Percentiles rank a stretch among this genome's conserved stretches.
These are phyloP conservation scores for Symphodus melops DNA, from an alignment of 2,113 vertebrate species.

Conservation along the genomic window DNA sequence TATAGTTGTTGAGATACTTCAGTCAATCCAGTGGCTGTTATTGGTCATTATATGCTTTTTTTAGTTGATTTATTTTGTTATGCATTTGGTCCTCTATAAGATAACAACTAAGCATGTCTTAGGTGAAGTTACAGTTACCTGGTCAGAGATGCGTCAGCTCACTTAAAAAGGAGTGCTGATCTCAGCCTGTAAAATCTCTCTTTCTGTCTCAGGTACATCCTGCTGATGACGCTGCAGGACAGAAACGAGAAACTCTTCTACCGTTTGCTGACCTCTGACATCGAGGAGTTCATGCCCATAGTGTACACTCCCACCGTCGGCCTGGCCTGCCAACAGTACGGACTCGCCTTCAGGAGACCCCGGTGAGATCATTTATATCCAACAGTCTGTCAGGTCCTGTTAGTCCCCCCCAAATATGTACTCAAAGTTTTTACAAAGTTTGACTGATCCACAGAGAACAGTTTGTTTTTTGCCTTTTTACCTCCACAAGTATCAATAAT, in stretches of 20 bases:
- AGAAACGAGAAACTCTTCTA: constrained; percentile 98
- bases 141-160: not conserved
- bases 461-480: not conserved
- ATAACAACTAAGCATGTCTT: not conserved
- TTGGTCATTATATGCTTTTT: too few species aligned
- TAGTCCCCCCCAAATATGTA: not conserved
- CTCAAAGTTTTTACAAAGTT: not conserved
- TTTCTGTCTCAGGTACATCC: constrained; percentile 88
- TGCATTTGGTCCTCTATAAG: too few species aligned
- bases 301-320: constrained; percentile 97
- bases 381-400: not conserved
- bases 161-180: not conserved
- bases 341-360: constrained; percentile 95
- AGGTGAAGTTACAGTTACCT: not conserved
- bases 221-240: constrained; percentile 98
- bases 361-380: constrained; percentile 83
- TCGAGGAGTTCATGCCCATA: constrained; percentile 97
- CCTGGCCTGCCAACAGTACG: constrained; percentile 96
- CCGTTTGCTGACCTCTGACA: constrained; percentile 93
- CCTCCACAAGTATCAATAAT: not conserved
- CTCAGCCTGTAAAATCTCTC: not conserved
- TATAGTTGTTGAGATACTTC: too few species aligned
- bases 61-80: too few species aligned
- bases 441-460: not conserved
- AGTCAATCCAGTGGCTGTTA: too few species aligned